Evolutionary conservation across 2,888 invertebrate genomes (phyloP).

Genomic region (Unio delphinus): DNA sequence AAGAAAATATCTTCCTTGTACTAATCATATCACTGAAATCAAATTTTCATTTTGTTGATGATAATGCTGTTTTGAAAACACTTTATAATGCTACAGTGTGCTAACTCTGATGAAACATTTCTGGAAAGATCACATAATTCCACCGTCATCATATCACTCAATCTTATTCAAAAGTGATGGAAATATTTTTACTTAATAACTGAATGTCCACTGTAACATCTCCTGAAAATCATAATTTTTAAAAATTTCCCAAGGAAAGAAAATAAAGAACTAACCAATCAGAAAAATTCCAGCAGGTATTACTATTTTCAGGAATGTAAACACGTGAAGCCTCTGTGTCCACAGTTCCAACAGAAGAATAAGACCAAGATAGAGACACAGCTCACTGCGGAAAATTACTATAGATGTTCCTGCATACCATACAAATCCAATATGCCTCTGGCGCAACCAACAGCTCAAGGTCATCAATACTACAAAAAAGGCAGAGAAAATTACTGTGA

Average conservation of each 20-base stretch:
- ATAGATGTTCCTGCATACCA: conserved; percentile 89
- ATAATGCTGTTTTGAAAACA: too few relatives aligned
- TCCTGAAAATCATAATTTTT: not conserved
- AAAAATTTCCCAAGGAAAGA: not conserved
- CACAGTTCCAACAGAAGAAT: conserved; percentile 86
- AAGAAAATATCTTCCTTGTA: too few relatives aligned
- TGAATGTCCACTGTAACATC: not conserved
- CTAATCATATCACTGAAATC: too few relatives aligned
- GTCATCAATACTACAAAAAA: conserved; percentile 84
- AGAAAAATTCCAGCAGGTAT: conserved; percentile 66
- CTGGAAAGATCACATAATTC: too few relatives aligned
- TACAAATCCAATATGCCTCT: conserved; percentile 83
- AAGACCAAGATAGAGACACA: conserved; percentile 86
- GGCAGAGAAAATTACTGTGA: too few relatives aligned
- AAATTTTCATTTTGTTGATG: too few relatives aligned
- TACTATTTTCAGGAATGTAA: conserved; percentile 67
- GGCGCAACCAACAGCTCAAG: conserved; percentile 86
- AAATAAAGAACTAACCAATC: conserved; percentile 75
- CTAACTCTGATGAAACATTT: too few relatives aligned
- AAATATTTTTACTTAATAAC: too few relatives aligned
- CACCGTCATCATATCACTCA: too few relatives aligned
- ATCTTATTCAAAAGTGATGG: too few relatives aligned
- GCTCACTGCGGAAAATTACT: conserved; percentile 91
- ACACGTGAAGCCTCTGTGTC: conserved; percentile 79
- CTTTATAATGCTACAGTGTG: too few relatives aligned